phyloP scores from a whole-genome alignment of 2,113 vertebrate species.

The Promerops cafer region DNA sequence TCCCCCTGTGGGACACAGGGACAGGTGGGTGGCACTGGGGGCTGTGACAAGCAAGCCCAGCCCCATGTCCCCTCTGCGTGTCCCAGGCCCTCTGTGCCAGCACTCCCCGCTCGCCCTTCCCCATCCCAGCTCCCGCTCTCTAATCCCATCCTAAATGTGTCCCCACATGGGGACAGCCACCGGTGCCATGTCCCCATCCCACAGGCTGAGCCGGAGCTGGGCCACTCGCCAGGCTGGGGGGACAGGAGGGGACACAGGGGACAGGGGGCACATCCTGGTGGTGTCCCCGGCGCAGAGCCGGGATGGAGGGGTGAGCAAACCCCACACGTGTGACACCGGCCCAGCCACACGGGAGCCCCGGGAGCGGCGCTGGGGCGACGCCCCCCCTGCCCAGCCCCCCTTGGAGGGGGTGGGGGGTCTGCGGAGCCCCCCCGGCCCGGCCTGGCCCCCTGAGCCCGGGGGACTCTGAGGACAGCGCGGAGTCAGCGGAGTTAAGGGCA shows the following conservation, averaged over 20 bases:
- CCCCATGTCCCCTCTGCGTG: not conserved
- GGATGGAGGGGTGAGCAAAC: not conserved
- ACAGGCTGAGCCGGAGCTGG: not conserved
- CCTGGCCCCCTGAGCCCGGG: not conserved
- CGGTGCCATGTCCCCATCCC: accelerated
- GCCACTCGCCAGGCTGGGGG: not conserved
- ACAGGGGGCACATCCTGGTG: not conserved
- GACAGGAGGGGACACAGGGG: not conserved
- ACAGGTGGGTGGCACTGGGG: not conserved
- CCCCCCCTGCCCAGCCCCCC: accelerated
- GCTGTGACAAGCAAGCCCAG: not conserved
- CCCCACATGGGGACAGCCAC: not conserved
- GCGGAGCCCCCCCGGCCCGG: not conserved
- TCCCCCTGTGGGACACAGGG: not conserved
- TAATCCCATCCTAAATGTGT: not conserved
- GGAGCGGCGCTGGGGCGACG: accelerated
- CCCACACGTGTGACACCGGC: not conserved
- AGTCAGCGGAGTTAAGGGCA: slow-evolving; percentile 46
- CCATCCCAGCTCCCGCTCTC: not conserved
- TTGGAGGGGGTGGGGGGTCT: not conserved
- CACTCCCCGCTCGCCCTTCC: not conserved
- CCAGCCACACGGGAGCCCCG: accelerated
- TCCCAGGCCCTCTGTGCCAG: not conserved
- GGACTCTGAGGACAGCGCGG: slow-evolving; percentile 53
- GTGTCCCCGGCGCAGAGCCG: accelerated